Evolutionary conservation across 2,888 invertebrate species (phyloP), one percentile per base, ranked within the genome.

Genomic region (Trissolcus brochymenae): DNA sequence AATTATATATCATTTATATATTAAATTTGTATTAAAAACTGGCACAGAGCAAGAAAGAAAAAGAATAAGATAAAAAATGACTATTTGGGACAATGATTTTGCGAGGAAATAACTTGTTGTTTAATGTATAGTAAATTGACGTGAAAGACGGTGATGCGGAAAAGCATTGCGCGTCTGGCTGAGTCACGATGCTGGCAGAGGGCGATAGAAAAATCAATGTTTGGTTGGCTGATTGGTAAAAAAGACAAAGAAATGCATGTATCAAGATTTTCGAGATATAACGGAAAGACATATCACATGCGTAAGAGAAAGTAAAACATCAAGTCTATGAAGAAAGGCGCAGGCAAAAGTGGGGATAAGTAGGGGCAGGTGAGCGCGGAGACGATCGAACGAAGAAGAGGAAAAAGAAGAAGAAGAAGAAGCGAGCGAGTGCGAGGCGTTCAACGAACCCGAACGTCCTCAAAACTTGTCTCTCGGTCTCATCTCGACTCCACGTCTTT

Each of bases 361-460:
- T 67, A 79, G 77, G 79, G 79, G 76, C 76, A 55, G 73, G 74
- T 78, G 77, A 35, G 35, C 35, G 11, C 35, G 9, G 76, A 76
- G 79, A 78, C 72, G 72, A 78, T 78, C 76, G 57, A 62, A 71
- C 61, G 76, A 76, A 71, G 79, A 77, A 67, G 79, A 79, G 4
- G 25, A 25, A n/a, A n/a, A n/a, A n/a, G n/a, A n/a, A n/a, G n/a
- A n/a, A 1, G 21, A 21, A 21, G 21, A 21, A 21, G 21, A 21
- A 21, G 21, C 21, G n/a, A 25, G 81, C 81, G 81, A 82, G 81
- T 80, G 79, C 72, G 76, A 79, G 75, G 41, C 79, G 84, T 83
- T 84, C 83, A 85, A 87, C 77, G 64, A 66, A 76, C 80, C 70
- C 78, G 60, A 77, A 77, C 77, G 57, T 70, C 19, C 19, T 51